Base-by-base conservation (phyloP, 2,113 vertebrate species). In the Bettongia penicillata region DNA sequence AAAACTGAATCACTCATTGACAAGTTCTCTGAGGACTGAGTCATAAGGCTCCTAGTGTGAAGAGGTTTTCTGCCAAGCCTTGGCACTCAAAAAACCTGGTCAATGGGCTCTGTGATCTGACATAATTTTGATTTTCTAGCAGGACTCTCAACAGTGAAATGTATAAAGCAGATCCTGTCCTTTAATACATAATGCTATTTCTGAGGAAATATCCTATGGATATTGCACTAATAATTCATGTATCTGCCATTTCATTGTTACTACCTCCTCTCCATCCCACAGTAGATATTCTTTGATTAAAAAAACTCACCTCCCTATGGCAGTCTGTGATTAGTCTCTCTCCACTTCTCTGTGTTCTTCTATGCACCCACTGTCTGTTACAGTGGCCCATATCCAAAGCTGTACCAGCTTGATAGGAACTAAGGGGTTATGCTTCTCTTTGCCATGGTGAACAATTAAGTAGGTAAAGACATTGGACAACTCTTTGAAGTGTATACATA, bases 1-100 rank as follows among this genome's bases (percentile, higher is more conserved):
- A 91, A 37, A 47, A 11, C 91, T 95, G 96, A 97, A 84, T 97
- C 96, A 98, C 47, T 48, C 90, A 25, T 90, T 57, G 96, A 94
- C 94, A 96, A 93, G 92, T 90, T 95, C 93, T 93, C 91, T 95
- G 53, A 91, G 95, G 10, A 48, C 84, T 0, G 8, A 94, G 68
- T 84, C 93, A 90, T 11, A 31, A 91, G 92, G 28, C 8, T 0
- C 37, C 31, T n/a, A 77, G 61, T n/a, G 23, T 92, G 57, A 53
- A 91, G 95, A 61, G 93, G 37, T 51, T 31, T 26, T 47, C 90
- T 31, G 84, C 89, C 92, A 90, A 77, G 53, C 43, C 6, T 51
- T 92, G 93, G 47, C 0, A 0, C 91, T 51, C 90, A 0, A 3
- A 90, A 93, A 49, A 23, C 61, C 90, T 51, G 68, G 37, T 57